A percentile compares a stretch with the other conserved stretches of the same genome.
Evolutionary conservation across 2,113 vertebrate genomes (phyloP).

Genomic region (Holacanthus passer): DNA sequence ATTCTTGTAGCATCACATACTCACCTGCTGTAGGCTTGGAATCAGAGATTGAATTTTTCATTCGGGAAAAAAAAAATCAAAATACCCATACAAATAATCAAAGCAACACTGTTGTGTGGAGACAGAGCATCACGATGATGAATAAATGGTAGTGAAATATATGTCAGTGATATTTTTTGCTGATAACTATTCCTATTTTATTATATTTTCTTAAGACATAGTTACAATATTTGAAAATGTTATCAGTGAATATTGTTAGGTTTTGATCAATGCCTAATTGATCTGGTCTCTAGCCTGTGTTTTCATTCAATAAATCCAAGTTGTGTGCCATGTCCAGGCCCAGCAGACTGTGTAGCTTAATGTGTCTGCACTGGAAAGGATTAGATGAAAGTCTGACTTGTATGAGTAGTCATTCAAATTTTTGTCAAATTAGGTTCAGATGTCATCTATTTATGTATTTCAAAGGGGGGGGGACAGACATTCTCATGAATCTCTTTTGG

Average conservation of each 20-base stretch:
- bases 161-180: neutral
- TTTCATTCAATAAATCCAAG: neutral
- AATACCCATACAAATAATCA: neutral
- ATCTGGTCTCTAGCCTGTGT: neutral
- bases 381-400: conserved; percentile 8
- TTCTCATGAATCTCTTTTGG: neutral
- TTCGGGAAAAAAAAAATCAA: neutral
- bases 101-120: neutral
- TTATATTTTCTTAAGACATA: neutral
- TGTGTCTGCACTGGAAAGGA: neutral
- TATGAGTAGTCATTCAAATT: neutral
- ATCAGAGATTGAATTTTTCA: neutral
- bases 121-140: neutral
- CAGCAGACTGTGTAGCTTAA: neutral
- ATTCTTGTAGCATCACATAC: neutral
- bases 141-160: neutral
- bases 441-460: neutral
- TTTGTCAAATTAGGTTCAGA: neutral
- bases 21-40: neutral
- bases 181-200: neutral
- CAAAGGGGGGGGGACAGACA: neutral
- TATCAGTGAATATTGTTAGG: neutral
- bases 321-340: neutral
- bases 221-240: neutral
- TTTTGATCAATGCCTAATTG: neutral